These are phyloP conservation scores for Aplysia californica DNA, from an alignment of 1,140 invertebrate species.

Conservation along the genomic window DNA sequence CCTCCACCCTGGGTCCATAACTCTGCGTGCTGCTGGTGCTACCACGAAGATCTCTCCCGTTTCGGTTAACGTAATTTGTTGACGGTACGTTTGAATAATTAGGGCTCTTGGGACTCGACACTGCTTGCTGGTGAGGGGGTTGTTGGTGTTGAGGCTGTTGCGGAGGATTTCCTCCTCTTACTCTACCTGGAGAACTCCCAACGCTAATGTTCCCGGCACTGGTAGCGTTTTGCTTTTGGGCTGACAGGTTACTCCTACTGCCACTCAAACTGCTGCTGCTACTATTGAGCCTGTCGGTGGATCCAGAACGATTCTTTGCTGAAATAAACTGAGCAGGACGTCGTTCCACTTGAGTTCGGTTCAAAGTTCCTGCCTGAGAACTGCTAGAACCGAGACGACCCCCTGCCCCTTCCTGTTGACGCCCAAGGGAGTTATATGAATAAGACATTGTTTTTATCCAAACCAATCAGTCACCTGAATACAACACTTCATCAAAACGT, in stretches of 20 bases:
- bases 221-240: too few species aligned
- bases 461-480: neutral
- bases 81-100: too few species aligned
- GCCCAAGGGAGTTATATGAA: neutral
- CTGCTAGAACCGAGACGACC: conserved; percentile 17
- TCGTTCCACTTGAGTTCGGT: conserved; percentile 16
- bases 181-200: neutral
- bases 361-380: conserved; percentile 13
- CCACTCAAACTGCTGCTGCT: conserved; percentile 8
- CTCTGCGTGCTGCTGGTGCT: too few species aligned
- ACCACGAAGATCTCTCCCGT: too few species aligned
- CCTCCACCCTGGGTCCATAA: too few species aligned
- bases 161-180: neutral
- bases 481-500: neutral
- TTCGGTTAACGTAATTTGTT: too few species aligned
- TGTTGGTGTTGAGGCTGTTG: neutral
- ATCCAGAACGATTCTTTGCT: conserved; percentile 8
- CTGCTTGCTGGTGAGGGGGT: too few species aligned
- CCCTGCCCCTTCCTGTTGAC: neutral
- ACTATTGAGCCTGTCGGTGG: conserved; percentile 26
- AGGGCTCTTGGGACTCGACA: too few species aligned
- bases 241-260: conserved; percentile 15
- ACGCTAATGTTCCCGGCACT: too few species aligned
- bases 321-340: conserved; percentile 16
- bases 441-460: neutral